Evolutionary conservation across 1,140 invertebrate genomes (phyloP).

Genomic region (Vollenhovia emeryi): DNA sequence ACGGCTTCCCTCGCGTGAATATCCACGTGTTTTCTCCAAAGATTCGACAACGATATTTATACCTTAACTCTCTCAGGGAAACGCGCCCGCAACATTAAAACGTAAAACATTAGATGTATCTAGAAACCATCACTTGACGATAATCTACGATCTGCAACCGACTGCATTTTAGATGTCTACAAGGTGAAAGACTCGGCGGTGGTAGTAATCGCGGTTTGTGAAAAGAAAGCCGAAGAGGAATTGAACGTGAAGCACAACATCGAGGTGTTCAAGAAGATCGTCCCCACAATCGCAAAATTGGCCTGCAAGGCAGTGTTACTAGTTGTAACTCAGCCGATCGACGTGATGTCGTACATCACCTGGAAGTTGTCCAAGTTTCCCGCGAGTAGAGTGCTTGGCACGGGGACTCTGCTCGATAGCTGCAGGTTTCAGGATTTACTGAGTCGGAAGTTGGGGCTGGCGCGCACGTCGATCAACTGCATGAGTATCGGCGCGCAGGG

Average conservation of each 20-base stretch:
- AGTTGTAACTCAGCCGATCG: conserved; percentile 88
- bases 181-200: conserved; percentile 79
- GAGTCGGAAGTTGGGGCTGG: conserved; percentile 86
- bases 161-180: conserved; percentile 72
- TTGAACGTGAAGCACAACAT: conserved; percentile 86
- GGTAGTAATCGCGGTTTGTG: conserved; percentile 76
- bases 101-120: no score
- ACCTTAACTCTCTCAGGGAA: conserved; percentile 2
- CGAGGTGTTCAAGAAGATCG: conserved; percentile 87
- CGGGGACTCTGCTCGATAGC: conserved; percentile 88
- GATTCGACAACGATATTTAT: conserved; percentile 6
- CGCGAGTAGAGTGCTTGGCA: conserved; percentile 87
- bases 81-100: no score
- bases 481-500: conserved; percentile 89
- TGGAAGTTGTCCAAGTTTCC: conserved; percentile 89
- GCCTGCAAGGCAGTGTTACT: conserved; percentile 87
- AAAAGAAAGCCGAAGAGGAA: conserved; percentile 63
- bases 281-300: conserved; percentile 87
- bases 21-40: conserved; percentile 11
- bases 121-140: neutral
- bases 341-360: conserved; percentile 88
- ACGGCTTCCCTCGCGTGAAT: conserved; percentile 38
- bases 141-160: conserved; percentile 4
- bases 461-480: conserved; percentile 86
- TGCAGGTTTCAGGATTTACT: conserved; percentile 87